phyloP scores from a whole-genome alignment of 1,140 invertebrate species.

The Bombyx mandarina region DNA sequence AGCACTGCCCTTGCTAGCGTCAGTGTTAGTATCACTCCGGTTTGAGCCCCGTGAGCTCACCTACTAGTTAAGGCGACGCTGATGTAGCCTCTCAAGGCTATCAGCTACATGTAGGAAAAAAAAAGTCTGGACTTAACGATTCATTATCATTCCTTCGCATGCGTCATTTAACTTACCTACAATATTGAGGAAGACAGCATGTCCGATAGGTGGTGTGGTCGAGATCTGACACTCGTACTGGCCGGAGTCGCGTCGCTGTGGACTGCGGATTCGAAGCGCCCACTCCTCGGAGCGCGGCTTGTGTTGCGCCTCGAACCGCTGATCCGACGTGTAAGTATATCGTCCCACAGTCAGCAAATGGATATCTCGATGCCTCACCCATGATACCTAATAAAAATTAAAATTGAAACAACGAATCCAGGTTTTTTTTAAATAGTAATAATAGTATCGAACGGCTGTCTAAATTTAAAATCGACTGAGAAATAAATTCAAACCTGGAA shows the following conservation, averaged over 20 bases:
- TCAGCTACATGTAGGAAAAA: no score
- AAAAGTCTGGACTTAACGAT: no score
- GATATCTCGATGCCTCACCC: constrained; percentile 89
- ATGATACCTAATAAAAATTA: constrained; percentile 79
- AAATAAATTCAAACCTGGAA: no score
- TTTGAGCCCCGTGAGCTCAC: no score
- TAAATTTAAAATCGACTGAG: no score
- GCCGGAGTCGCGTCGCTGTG: constrained; percentile 78
- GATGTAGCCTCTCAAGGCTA: no score
- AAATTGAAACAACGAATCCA: neutral
- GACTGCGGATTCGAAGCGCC: constrained; percentile 79
- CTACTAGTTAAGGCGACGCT: no score
- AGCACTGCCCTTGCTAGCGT: no score
- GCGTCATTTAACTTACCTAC: constrained; percentile 73
- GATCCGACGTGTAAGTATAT: constrained; percentile 90
- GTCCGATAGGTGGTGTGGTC: constrained; percentile 82
- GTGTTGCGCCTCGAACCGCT: constrained; percentile 84
- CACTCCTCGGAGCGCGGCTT: constrained; percentile 83
- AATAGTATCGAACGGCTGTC: no score
- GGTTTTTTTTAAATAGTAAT: no score
- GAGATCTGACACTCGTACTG: constrained; percentile 87
- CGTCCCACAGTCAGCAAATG: constrained; percentile 87
- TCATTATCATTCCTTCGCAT: no score
- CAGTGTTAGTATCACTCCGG: no score
- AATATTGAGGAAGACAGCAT: constrained; percentile 79